phyloP scores from a whole-genome alignment of 92 coral and sea anemone genomes.

The Meandrina meandrites region DNA sequence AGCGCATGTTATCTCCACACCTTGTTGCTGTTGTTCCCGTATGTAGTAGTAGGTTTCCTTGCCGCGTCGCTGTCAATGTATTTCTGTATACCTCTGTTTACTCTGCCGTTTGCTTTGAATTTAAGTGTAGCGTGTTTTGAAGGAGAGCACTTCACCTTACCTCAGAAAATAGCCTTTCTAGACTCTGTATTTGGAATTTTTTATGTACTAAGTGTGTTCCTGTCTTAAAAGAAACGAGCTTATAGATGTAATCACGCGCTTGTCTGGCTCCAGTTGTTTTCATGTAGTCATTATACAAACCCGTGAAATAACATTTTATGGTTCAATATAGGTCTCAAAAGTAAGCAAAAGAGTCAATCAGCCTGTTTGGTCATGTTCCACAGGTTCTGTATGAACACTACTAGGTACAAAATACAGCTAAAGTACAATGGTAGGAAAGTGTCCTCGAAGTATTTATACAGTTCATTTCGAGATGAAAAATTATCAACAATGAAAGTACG shows the following conservation, averaged over 20 bases:
- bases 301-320: neutral
- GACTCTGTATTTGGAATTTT: slow-evolving; percentile 65
- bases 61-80: slow-evolving; percentile 49
- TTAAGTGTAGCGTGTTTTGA: slow-evolving; percentile 59
- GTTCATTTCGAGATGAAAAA: too few species aligned
- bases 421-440: too few species aligned
- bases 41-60: slow-evolving; percentile 50
- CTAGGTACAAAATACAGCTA: too few species aligned
- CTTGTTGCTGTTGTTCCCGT: slow-evolving; percentile 70
- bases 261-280: neutral
- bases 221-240: neutral
- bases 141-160: slow-evolving; percentile 50
- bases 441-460: too few species aligned
- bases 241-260: neutral
- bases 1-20: slow-evolving; percentile 62
- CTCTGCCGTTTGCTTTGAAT: slow-evolving; percentile 71
- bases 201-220: slow-evolving; percentile 60
- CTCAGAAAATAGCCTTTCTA: slow-evolving; percentile 56
- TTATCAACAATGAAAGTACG: too few species aligned
- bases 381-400: too few species aligned
- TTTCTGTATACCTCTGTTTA: slow-evolving; percentile 60
- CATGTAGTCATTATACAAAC: neutral
- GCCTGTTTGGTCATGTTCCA: neutral
- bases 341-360: neutral
- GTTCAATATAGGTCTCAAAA: neutral